Conservation (phyloP, 2,113 vertebrate species). For the Pituophis catenifer region DNA sequence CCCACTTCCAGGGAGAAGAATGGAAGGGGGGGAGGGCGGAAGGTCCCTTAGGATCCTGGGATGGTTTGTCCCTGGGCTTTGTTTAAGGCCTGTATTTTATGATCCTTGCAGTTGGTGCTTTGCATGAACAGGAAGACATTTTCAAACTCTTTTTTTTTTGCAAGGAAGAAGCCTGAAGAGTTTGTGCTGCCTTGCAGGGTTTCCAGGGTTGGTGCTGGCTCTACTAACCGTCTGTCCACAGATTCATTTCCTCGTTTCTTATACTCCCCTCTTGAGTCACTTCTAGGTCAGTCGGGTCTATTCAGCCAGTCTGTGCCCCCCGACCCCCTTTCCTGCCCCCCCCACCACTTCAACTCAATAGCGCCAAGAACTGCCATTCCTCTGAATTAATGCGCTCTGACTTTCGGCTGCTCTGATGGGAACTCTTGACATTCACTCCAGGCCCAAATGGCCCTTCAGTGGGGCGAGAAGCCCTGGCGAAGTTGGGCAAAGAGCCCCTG, state of each 20-base stretch:
- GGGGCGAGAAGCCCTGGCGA: neutral
- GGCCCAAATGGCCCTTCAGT: neutral
- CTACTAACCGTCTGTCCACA: rapidly evolving
- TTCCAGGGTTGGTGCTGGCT: neutral
- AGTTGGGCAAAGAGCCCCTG: no score
- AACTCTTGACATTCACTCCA: neutral
- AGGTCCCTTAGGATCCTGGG: neutral
- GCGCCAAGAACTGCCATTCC: neutral
- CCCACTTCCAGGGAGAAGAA: no score
- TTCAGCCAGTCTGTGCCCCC: neutral
- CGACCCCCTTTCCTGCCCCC: neutral
- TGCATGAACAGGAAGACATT: neutral
- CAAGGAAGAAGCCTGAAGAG: neutral
- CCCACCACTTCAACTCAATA: neutral
- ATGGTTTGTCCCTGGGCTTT: neutral
- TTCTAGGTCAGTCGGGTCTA: neutral
- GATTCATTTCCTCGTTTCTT: neutral
- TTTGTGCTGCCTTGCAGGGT: neutral
- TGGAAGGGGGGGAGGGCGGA: neutral
- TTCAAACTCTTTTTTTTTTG: neutral
- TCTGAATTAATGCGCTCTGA: neutral
- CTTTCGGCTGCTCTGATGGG: neutral
- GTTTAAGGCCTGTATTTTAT: neutral
- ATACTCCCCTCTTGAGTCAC: neutral
- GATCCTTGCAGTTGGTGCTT: neutral